Percentiles rank a stretch among this genome's conserved stretches.
Evolutionary conservation across 2,113 vertebrate species (phyloP).

Genomic region (Heptranchias perlo): DNA sequence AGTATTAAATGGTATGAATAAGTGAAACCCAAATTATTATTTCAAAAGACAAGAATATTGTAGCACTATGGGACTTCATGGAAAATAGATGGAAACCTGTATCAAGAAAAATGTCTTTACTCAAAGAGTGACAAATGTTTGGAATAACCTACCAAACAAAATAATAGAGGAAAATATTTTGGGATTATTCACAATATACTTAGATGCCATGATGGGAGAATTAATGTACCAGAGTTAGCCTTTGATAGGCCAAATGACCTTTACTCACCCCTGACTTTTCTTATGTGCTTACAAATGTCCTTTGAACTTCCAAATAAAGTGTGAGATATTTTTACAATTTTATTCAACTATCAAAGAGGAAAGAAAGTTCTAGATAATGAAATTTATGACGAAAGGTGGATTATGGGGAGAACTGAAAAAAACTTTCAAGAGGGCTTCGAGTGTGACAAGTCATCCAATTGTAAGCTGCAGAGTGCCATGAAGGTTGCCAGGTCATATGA

Average conservation of each 20-base stretch:
- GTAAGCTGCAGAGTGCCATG: too few relatives aligned
- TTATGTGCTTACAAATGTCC: too few relatives aligned
- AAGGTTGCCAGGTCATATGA: too few relatives aligned
- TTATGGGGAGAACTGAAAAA: background rate
- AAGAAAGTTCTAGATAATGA: background rate
- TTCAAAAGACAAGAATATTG: too few relatives aligned
- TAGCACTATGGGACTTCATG: too few relatives aligned
- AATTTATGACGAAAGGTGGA: background rate
- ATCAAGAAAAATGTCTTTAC: background rate
- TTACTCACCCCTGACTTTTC: background rate
- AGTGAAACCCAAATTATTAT: too few relatives aligned
- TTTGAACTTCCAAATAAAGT: too few relatives aligned
- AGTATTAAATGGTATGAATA: too few relatives aligned
- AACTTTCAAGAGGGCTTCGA: background rate
- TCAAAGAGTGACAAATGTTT: background rate
- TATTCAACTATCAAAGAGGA: background rate
- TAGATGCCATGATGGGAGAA: background rate
- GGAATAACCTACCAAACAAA: background rate
- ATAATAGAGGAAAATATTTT: too few relatives aligned
- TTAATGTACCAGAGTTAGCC: background rate
- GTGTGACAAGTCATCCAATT: too few relatives aligned
- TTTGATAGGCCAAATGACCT: background rate
- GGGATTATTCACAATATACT: background rate
- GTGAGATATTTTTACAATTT: background rate
- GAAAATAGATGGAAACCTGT: too few relatives aligned